A percentile compares a stretch with the other conserved stretches of the same genome.
These are phyloP conservation scores for Melanocharis versteri DNA, from an alignment of 2,113 vertebrate genomes.

Conservation along the genomic window DNA sequence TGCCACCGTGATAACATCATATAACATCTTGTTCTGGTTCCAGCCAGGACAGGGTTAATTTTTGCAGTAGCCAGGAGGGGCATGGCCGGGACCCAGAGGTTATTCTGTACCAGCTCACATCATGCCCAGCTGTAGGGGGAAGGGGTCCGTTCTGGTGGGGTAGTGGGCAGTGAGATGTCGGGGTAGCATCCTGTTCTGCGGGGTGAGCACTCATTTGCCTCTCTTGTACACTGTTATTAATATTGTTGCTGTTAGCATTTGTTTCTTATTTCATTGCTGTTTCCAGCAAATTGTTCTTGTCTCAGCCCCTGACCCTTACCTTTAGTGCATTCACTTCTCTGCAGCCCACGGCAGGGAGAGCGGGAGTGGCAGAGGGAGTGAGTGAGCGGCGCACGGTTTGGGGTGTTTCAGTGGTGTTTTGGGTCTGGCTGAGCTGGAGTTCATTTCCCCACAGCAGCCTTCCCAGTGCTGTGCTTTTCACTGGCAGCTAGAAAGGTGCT, in stretches of 20 bases:
- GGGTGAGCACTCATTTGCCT: background rate
- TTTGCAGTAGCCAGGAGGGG: background rate
- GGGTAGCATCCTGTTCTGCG: background rate
- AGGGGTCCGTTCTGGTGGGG: background rate
- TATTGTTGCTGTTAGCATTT: background rate
- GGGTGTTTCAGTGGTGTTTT: background rate
- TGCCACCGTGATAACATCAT: background rate
- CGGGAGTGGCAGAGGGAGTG: rapidly evolving
- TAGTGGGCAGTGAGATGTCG: rapidly evolving
- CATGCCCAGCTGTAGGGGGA: background rate
- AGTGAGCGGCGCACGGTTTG: rapidly evolving
- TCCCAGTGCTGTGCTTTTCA: background rate
- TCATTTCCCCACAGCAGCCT: background rate
- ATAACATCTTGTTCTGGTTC: background rate
- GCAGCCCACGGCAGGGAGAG: background rate
- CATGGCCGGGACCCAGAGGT: background rate
- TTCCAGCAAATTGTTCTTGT: background rate
- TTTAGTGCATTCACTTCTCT: background rate
- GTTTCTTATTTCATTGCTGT: background rate
- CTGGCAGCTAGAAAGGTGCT: background rate
- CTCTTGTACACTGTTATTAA: background rate
- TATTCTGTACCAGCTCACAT: background rate
- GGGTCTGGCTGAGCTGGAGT: background rate
- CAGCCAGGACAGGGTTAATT: background rate
- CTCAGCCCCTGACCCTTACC: background rate